Evolutionary conservation across 2,113 vertebrate species (phyloP).

Genomic region (Eulemur macaco): DNA sequence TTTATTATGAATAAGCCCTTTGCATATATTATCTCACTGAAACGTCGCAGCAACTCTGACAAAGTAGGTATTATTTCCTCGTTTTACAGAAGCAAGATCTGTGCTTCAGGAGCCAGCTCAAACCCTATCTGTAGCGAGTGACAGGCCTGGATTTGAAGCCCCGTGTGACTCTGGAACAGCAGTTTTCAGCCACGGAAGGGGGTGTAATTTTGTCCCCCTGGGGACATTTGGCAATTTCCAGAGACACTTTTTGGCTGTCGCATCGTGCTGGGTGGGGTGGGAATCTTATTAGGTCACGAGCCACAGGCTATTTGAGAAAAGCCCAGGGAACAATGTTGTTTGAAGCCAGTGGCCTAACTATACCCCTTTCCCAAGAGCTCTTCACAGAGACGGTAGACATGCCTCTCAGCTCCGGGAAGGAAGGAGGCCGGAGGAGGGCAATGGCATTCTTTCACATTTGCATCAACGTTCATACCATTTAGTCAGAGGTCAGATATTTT

Average conservation of each 20-base stretch:
- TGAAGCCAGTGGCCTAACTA: background rate
- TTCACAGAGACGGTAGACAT: background rate
- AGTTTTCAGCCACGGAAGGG: background rate
- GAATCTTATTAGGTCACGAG: background rate
- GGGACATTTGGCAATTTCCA: background rate
- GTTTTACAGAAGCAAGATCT: background rate
- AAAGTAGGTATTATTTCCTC: background rate
- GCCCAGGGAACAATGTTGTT: background rate
- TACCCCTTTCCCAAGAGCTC: background rate
- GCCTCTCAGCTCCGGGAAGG: background rate
- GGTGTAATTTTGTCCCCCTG: background rate
- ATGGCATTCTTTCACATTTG: background rate
- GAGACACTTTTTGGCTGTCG: background rate
- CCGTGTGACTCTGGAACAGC: background rate
- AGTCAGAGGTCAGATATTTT: constrained; percentile 19
- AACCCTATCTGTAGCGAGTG: background rate
- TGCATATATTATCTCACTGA: background rate
- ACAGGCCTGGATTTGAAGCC: background rate
- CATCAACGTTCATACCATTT: background rate
- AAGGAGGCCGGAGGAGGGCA: background rate
- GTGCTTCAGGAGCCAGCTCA: background rate
- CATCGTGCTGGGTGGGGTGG: rapidly evolving
- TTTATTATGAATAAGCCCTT: background rate
- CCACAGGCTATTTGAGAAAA: background rate
- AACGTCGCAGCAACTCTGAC: background rate